A percentile compares a stretch with the other conserved stretches of the same genome.
Evolutionary conservation across 2,113 vertebrate species (phyloP).

Genomic region (Peucedramus taeniatus): DNA sequence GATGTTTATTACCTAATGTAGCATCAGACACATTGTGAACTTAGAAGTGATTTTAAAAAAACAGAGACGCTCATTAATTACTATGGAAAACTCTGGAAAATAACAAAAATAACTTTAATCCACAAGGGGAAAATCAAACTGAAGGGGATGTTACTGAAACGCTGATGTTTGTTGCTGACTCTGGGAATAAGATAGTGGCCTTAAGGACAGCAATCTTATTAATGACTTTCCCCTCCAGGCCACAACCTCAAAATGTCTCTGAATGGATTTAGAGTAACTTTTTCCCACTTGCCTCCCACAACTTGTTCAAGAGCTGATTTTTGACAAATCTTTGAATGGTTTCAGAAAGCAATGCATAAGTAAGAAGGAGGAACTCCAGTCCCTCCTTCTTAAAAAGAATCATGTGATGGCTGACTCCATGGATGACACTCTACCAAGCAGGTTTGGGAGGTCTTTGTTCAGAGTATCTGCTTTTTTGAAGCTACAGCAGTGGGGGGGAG

Average conservation of each 20-base stretch:
- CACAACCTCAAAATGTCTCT: background rate
- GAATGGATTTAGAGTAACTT: background rate
- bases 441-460: background rate
- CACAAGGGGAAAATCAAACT: background rate
- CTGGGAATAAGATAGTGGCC: background rate
- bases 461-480: background rate
- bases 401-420: background rate
- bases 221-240: background rate
- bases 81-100: background rate
- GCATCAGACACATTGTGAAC: background rate
- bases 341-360: background rate
- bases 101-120: background rate
- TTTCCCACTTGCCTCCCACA: background rate
- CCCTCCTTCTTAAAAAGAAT: background rate
- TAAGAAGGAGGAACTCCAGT: background rate
- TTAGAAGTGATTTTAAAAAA: background rate
- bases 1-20: slow-evolving; percentile 90
- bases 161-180: background rate
- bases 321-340: background rate
- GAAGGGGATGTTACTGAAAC: background rate
- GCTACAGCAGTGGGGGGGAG: background rate
- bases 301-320: background rate
- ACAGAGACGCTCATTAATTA: background rate
- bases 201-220: background rate
- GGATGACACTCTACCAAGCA: background rate